These are phyloP conservation scores for Ctenosaura bakeri DNA, from an alignment of 2,797 vertebrate species.

Conservation along the genomic window DNA sequence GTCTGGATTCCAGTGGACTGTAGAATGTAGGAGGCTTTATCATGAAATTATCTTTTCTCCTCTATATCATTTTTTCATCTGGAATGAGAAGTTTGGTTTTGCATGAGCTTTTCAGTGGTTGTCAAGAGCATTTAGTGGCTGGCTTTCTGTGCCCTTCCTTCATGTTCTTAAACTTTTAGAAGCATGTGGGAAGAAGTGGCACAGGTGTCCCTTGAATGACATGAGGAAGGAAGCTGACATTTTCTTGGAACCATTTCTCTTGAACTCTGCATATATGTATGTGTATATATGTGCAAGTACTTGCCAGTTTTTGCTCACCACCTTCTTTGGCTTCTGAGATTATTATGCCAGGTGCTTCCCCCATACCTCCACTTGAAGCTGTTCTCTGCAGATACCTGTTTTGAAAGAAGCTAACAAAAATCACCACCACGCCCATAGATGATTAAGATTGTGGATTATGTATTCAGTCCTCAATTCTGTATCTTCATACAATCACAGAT, in stretches of 20 bases:
- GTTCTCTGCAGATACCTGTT: not conserved
- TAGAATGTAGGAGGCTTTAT: not conserved
- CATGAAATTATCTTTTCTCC: not conserved
- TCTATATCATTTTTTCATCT: not conserved
- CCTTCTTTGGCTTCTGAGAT: not conserved
- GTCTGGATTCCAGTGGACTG: not conserved
- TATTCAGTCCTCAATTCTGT: not conserved
- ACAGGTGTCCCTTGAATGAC: not conserved
- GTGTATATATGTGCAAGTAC: not conserved
- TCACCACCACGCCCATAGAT: not conserved
- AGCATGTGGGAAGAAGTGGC: not conserved
- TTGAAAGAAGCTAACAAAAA: conserved; percentile 12
- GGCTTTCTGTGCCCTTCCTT: not conserved
- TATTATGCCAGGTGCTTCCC: not conserved
- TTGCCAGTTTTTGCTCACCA: not conserved
- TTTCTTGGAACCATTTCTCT: conserved; percentile 1
- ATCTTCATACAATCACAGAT: not conserved
- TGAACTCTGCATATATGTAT: not conserved
- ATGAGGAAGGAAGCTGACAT: not conserved
- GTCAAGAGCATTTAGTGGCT: not conserved
- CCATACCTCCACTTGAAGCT: not conserved
- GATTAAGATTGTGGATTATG: not conserved
- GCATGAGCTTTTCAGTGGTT: not conserved
- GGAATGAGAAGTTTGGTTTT: not conserved
- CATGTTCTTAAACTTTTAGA: not conserved